Conservation (phyloP, 2,888 invertebrate species). For the Chironomus tentans region DNA sequence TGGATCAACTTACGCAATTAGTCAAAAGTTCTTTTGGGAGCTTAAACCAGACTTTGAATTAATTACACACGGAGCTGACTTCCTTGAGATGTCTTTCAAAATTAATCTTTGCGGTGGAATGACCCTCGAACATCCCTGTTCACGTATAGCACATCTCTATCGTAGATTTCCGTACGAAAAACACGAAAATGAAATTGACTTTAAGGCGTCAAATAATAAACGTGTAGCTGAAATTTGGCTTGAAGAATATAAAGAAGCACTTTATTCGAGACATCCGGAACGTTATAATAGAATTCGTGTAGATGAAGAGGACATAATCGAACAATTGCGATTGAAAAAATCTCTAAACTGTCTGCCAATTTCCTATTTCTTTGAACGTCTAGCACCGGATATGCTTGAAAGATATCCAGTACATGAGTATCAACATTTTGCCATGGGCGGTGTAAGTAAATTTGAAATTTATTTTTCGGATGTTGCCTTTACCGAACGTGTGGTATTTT, state of each 20-base stretch:
- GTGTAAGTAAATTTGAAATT: not conserved
- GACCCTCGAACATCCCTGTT: constrained; percentile 62
- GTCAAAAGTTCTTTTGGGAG: constrained; percentile 75
- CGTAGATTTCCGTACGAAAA: constrained; percentile 35
- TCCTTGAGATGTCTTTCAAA: constrained; percentile 71
- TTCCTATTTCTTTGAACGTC: constrained; percentile 87
- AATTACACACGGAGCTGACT: constrained; percentile 73
- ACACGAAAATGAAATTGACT: not conserved
- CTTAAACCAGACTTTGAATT: constrained; percentile 59
- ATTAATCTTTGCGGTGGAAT: constrained; percentile 71
- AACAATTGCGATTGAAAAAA: constrained; percentile 66
- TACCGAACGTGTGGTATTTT: too few species aligned
- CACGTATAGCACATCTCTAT: constrained; percentile 65
- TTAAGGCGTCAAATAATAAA: constrained; percentile 56
- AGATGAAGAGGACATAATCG: constrained; percentile 71
- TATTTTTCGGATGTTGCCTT: not conserved
- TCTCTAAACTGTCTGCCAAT: constrained; percentile 80
- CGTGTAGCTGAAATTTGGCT: constrained; percentile 97
- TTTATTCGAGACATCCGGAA: constrained; percentile 66
- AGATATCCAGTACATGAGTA: constrained; percentile 39
- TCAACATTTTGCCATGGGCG: not conserved
- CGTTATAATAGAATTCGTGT: constrained; percentile 53
- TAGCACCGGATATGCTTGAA: constrained; percentile 80
- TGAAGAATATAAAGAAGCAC: constrained; percentile 87
- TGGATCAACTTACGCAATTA: constrained; percentile 86